A percentile compares a stretch with the other conserved stretches of the same genome.
These are phyloP conservation scores for Oscheius myriophilus DNA, from an alignment of 2,888 invertebrate genomes.

Conservation along the genomic window DNA sequence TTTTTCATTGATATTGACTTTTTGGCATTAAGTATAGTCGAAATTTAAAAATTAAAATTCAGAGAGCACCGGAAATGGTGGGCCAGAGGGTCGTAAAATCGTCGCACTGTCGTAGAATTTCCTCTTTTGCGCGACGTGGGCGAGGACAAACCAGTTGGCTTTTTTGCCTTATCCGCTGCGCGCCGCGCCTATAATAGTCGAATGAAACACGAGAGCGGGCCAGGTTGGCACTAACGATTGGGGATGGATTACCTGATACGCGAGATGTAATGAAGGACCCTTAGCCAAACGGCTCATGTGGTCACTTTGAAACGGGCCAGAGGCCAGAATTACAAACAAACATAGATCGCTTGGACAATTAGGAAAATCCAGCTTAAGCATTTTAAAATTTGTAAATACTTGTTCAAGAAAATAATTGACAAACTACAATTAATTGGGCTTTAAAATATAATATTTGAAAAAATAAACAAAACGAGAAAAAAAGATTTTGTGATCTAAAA, in stretches of 20 bases:
- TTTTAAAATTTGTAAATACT: not conserved
- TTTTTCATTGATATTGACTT: not conserved
- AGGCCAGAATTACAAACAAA: not conserved
- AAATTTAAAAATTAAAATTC: not conserved
- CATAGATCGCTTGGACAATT: not conserved
- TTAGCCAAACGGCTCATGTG: no score
- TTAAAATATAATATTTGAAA: not conserved
- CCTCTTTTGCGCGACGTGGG: not conserved
- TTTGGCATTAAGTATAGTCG: not conserved
- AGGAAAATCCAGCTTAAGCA: not conserved
- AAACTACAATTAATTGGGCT: not conserved
- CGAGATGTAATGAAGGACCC: constrained; percentile 15
- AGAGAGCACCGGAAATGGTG: not conserved
- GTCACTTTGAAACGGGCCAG: no score
- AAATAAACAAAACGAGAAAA: not conserved
- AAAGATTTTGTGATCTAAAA: not conserved
- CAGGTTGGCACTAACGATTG: constrained; percentile 24
- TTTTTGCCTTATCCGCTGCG: constrained; percentile 26
- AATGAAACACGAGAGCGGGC: constrained; percentile 24
- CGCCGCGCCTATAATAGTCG: constrained; percentile 18
- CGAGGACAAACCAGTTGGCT: constrained; percentile 9
- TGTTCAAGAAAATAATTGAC: not conserved
- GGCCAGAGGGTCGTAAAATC: no score
- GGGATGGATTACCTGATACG: constrained; percentile 21
- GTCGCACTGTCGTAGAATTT: not conserved